Conservation (phyloP, 2,888 invertebrate species). For the Germaria angustata region DNA sequence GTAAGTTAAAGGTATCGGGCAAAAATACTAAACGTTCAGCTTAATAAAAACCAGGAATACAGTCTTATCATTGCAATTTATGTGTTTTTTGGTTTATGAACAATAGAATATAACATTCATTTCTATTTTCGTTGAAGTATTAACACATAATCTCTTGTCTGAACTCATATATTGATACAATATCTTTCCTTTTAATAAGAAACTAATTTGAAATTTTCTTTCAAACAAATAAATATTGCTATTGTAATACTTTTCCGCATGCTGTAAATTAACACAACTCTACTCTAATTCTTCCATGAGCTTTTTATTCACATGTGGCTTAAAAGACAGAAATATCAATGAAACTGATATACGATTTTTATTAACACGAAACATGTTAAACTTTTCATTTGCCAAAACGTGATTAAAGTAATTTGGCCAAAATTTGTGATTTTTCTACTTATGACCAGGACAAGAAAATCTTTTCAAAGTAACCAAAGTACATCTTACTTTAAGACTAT, state of each 20-base stretch:
- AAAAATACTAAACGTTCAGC: not conserved
- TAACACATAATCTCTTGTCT: conserved; percentile 5
- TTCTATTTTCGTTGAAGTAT: not conserved
- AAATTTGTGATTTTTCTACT: not conserved
- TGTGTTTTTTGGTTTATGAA: too few species aligned
- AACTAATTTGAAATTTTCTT: not conserved
- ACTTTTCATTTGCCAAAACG: conserved; percentile 40
- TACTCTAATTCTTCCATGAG: conserved; percentile 18
- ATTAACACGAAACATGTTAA: conserved; percentile 6
- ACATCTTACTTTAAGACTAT: not conserved
- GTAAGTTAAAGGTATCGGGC: not conserved
- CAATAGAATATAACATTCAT: not conserved
- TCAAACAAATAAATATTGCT: not conserved
- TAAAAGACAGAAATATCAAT: not conserved
- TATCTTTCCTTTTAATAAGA: too few species aligned
- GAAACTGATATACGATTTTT: conserved; percentile 6
- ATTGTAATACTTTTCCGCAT: conserved; percentile 38
- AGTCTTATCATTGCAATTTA: not conserved
- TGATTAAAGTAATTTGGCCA: conserved; percentile 30
- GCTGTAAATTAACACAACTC: conserved; percentile 37
- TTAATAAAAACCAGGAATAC: not conserved
- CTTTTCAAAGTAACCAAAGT: not conserved
- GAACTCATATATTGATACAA: not conserved
- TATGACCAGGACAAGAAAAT: not conserved
- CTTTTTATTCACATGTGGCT: not conserved